These are phyloP conservation scores for Cantharis flavilabris DNA, from an alignment of 2,888 invertebrate genomes.

Conservation along the genomic window DNA sequence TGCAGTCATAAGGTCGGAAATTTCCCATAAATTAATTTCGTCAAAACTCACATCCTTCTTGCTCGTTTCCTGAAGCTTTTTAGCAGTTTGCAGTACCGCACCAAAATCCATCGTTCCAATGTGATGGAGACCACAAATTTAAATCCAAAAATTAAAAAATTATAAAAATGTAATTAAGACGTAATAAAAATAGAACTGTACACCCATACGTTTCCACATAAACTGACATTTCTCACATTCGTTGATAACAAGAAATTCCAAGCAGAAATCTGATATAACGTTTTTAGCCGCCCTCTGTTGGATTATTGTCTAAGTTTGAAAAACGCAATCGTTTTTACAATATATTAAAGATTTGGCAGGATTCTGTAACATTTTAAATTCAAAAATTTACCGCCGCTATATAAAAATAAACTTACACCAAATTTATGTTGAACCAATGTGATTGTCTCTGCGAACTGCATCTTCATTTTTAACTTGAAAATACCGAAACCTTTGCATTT, in stretches of 20 bases:
- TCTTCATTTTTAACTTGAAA: no score
- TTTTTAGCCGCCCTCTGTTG: neutral
- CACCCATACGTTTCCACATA: neutral
- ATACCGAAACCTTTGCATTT: no score
- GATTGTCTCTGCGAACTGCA: no score
- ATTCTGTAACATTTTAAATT: no score
- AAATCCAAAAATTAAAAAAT: neutral
- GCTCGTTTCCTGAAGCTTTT: slow-evolving; percentile 59
- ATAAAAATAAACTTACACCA: no score
- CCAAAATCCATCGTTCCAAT: slow-evolving; percentile 66
- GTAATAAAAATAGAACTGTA: neutral
- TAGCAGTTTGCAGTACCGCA: slow-evolving; percentile 63
- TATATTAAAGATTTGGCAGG: no score
- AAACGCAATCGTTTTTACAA: no score
- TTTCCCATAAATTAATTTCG: slow-evolving; percentile 2
- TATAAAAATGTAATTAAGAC: neutral
- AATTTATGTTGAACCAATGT: no score
- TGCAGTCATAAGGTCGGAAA: neutral
- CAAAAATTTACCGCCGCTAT: no score
- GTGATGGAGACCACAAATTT: neutral
- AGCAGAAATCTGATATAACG: neutral
- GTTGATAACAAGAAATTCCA: neutral
- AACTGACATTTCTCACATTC: neutral
- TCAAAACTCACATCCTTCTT: slow-evolving; percentile 46
- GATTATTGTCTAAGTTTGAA: neutral